Evolutionary conservation across 2,888 invertebrate genomes (phyloP), one percentile per base, ranked within the genome.

Genomic region (Ischnus inquisitorius): DNA sequence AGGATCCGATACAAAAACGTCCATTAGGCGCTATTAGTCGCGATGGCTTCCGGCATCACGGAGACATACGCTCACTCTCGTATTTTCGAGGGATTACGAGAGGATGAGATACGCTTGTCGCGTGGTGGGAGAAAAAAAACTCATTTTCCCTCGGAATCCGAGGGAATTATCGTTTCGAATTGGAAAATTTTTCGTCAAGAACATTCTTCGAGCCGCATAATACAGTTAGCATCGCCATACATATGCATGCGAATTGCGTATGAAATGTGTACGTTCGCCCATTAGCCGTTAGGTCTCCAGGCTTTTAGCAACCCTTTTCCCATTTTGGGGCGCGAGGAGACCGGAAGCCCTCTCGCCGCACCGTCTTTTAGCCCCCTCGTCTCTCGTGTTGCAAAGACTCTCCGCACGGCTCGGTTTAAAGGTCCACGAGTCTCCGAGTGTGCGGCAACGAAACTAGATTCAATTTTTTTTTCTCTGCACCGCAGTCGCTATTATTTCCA

Each of bases 261-360:
- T 51, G 48, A 78, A 81, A 71, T 78, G 69, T 75, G 46, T 48
- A 34, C 60, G 71, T 46, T 54, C 28, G 74, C 79, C 83, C 85
- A 89, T 89, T 88, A 89, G 48, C n/a, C 16, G 1, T 19, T 22
- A 6, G 46, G 46, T 14, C 48, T 79, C 76, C 65, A 82, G 87
- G 91, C 90, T 90, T 90, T 90, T 89, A 90, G 90, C 88, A 90
- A 91, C 90, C 89, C 90, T 89, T 90, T 89, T 87, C 89, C 89
- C 88, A 88, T 89, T 89, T 88, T 80, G 34, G 34, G 0, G 34
- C 34, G 34, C 34, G 34, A 34, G 6, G 34, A 34, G 34, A 28
- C 28, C 28, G 28, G 28, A 28, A 1, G 34, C 34, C 34, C 34
- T 34, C 6, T 34, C 34, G 34, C 34, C 34, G 4, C 34, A 6